phyloP scores from a whole-genome alignment of 2,797 vertebrate species.

The Masticophis lateralis region DNA sequence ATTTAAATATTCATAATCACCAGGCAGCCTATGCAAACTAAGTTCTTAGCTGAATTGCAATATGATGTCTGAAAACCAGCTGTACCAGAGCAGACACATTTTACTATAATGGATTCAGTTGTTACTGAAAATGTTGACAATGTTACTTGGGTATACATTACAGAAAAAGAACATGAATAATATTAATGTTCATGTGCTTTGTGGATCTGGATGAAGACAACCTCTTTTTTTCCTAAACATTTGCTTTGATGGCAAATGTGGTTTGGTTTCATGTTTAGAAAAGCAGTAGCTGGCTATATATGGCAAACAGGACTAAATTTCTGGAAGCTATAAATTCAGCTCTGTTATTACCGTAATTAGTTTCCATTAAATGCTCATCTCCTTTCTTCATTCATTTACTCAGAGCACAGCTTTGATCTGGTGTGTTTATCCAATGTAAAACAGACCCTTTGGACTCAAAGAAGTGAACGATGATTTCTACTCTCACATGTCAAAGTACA shows the following conservation, averaged over 20 bases:
- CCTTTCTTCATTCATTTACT: neutral
- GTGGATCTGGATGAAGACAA: neutral
- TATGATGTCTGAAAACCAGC: conserved; percentile 7
- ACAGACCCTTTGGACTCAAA: neutral
- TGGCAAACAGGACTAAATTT: neutral
- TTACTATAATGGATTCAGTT: neutral
- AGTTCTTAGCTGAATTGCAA: conserved; percentile 22
- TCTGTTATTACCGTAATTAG: neutral
- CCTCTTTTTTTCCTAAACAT: neutral
- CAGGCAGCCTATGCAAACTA: conserved; percentile 32
- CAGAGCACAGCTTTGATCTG: neutral
- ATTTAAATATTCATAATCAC: conserved; percentile 60
- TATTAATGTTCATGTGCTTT: neutral
- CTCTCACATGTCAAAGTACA: neutral
- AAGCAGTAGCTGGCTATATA: neutral
- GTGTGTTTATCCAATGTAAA: neutral
- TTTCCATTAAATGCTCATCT: neutral
- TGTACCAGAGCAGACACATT: neutral
- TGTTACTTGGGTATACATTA: neutral
- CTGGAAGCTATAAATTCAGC: neutral
- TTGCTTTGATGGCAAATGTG: neutral
- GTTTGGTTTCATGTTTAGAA: neutral
- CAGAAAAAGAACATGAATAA: no score
- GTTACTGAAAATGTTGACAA: neutral
- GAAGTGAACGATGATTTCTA: neutral